Base-by-base conservation (phyloP, 2,888 invertebrate genomes). In the Dastarcus helophoroides region DNA sequence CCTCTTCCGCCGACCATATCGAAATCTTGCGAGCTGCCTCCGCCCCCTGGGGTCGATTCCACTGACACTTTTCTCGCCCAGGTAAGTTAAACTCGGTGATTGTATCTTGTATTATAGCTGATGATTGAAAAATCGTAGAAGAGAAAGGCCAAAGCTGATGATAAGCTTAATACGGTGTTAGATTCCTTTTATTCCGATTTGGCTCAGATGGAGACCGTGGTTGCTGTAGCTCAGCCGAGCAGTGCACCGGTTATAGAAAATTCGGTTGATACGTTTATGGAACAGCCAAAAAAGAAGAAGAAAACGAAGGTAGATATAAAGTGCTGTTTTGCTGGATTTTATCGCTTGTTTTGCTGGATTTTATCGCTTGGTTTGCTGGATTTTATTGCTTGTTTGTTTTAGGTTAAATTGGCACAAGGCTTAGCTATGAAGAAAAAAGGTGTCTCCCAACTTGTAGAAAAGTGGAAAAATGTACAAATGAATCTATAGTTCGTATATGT, bases 181-280 rank as follows among this genome's bases (percentile, higher is more conserved):
- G 67, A 69, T 51, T 70, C 69, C 2, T 74, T 73, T 53, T 74
- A 73, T 51, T 71, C 64, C 3, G 73, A 73, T 42, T 64, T 73
- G 16, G 73, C 72, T 2, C 63, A 65, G 1, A 57, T 72, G 26
- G 69, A 71, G 39, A 53, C 60, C 14, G 53, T 49, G n/a, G 27
- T 41, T 38, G 21, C 39, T 25, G 36, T 31, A 14, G 39, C 8
- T 6, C 16, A 17, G 31, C 6, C 7, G 6, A 6, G 11, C 13
- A 34, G 32, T 11, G 36, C 36, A 1, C 6, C 6, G 6, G 24
- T 10, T 13, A 32, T 29, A 11, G 36, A 39, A 2, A 3, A 15
- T 3, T 11, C 4, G 7, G 8, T 9, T 7, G 50, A 52, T 22
- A 40, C 36, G 33, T 39, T 42, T 24, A 36, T 40, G 7, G 51